These are phyloP conservation scores for Cryptotis parvus DNA, from an alignment of 2,113 vertebrate species.

Conservation along the genomic window DNA sequence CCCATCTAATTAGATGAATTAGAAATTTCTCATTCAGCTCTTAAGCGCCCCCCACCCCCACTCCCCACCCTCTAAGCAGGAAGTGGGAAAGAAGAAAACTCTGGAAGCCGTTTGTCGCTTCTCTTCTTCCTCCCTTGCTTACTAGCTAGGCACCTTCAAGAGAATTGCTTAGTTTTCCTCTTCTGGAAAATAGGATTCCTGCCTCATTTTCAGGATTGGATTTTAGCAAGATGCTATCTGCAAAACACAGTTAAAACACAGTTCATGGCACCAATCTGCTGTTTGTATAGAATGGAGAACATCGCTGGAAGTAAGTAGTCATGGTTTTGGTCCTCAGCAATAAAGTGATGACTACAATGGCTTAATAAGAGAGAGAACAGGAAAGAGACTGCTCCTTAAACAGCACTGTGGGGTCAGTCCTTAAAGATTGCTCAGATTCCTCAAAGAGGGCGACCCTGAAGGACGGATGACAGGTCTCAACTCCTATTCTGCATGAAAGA, in stretches of 20 bases:
- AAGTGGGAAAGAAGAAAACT: background rate
- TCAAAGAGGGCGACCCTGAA: too few species aligned
- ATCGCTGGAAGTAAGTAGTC: background rate
- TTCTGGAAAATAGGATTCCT: background rate
- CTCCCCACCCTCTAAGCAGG: fast-evolving
- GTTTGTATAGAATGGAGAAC: background rate
- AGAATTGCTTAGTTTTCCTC: background rate
- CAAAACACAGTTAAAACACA: background rate
- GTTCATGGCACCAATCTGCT: background rate
- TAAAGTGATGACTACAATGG: background rate
- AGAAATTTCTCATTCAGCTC: background rate
- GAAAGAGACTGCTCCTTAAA: background rate
- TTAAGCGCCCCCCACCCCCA: too few species aligned
- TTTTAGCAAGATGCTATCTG: background rate
- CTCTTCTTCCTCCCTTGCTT: background rate
- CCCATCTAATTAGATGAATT: background rate
- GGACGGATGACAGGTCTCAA: too few species aligned
- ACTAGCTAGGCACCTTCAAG: background rate
- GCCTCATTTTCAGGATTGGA: background rate
- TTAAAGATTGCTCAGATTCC: background rate
- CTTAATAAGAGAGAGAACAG: background rate
- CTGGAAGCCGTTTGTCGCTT: background rate
- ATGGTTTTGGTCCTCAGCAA: background rate
- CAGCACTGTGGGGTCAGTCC: too few species aligned
- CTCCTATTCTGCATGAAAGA: too few species aligned